Percentiles rank a stretch among this genome's conserved stretches.
phyloP scores from a whole-genome alignment of 2,888 invertebrate genomes.

The Scaptomyza polygonia region DNA sequence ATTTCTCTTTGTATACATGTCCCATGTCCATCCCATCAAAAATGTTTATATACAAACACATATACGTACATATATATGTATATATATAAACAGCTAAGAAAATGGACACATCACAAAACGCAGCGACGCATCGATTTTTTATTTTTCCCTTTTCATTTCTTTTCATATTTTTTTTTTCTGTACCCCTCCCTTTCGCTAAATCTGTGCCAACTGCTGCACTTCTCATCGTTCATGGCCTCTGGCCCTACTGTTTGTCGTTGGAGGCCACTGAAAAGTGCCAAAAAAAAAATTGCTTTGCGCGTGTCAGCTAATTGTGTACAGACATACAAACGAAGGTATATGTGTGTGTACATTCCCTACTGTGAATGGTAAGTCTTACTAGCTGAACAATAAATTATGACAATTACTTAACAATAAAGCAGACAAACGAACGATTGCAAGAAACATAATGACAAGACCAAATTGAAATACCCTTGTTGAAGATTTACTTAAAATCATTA shows the following conservation, averaged over 20 bases:
- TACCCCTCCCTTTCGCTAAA: neutral
- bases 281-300: conserved; percentile 56
- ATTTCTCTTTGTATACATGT: neutral
- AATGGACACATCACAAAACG: conserved; percentile 55
- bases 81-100: conserved; percentile 30
- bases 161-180: conserved; percentile 3
- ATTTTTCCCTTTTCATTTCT: conserved; percentile 9
- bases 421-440: conserved; percentile 15
- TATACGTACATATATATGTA: too few relatives aligned
- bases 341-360: conserved; percentile 6
- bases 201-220: conserved; percentile 41
- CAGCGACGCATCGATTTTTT: conserved; percentile 59
- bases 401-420: conserved; percentile 64
- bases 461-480: conserved; percentile 11
- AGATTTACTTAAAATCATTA: neutral
- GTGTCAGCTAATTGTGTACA: conserved; percentile 57
- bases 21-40: too few relatives aligned
- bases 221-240: conserved; percentile 40
- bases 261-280: conserved; percentile 45
- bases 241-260: conserved; percentile 11
- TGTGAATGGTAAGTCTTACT: too few relatives aligned
- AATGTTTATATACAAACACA: too few relatives aligned
- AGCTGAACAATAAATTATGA: too few relatives aligned
- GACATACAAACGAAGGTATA: neutral
- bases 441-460: conserved; percentile 1